Evolutionary conservation across 2,113 vertebrate species (phyloP), one percentile per base, ranked within the genome.

Genomic region (Tursiops truncatus): DNA sequence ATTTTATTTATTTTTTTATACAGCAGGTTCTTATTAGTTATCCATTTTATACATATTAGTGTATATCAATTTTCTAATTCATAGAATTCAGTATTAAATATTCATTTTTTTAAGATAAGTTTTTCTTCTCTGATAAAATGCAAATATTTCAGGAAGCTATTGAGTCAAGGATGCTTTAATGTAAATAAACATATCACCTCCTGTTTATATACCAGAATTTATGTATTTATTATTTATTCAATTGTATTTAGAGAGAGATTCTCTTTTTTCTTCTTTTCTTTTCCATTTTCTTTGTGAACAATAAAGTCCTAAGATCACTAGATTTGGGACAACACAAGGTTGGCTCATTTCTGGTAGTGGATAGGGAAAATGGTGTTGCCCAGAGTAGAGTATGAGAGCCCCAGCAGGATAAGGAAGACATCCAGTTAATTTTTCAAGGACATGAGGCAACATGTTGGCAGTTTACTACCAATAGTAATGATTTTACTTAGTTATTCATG

Each of bases 311-410:
- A 96, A 88, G 67, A 33, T 28, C 13, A 31, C 26, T 25, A 25
- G 13, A 11, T 41, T 17, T 67, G 25, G n/a, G n/a, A 83, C 8
- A 86, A 60, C 15, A 68, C 1, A 33, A 23, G 10, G 18, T n/a
- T 86, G 23, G 4, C n/a, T 73, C 10, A 2, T 33, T 15, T 36
- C 31, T 76, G 28, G 26, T 71, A 12, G 0, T 60, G 33, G 3
- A 1, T 18, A 79, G 15, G 25, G 26, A 15, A 90, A 25, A 71
- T 41, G 9, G 2, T 44, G 1, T 21, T 76, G 1, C 6, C 13
- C 3, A 12, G 8, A 38, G 4, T 8, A 2, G 6, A 60, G 2
- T 15, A 18, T 50, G 21, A 38, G 36, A 50, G 6, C 3, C 1
- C 3, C 0, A 6, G 41, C 0, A 71, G 2, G 2, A 62, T n/a